Evolutionary conservation across 1,140 invertebrate genomes (phyloP).

Genomic region (Pseudomyrmex flavicornis): DNA sequence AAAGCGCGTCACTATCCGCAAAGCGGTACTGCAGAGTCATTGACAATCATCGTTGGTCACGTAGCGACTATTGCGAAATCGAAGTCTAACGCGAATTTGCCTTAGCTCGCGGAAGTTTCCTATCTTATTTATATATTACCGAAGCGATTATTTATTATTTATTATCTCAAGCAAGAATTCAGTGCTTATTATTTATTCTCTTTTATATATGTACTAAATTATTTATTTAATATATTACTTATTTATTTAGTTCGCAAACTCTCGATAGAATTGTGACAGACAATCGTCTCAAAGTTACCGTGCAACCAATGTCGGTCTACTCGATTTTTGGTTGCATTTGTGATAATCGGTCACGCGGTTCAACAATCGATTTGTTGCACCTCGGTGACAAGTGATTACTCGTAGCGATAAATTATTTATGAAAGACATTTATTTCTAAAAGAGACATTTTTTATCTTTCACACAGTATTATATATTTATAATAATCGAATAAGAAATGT

Average conservation of each 20-base stretch:
- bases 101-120: background rate
- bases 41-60: constrained; percentile 50
- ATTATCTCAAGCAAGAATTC: constrained; percentile 6
- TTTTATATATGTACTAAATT: constrained; percentile 5
- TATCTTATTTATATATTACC: constrained; percentile 63
- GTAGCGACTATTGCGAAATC: constrained; percentile 35
- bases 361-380: constrained; percentile 19
- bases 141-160: constrained; percentile 58
- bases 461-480: constrained; percentile 67
- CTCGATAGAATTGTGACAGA: constrained; percentile 35
- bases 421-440: constrained; percentile 64
- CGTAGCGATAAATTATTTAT: constrained; percentile 42
- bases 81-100: background rate
- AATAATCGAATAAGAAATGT: constrained; percentile 4
- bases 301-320: background rate
- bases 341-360: constrained; percentile 51
- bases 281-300: background rate
- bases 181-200: constrained; percentile 66
- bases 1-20: constrained; percentile 23
- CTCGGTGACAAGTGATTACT: constrained; percentile 44
- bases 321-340: constrained; percentile 36
- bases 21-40: constrained; percentile 17
- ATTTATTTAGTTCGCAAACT: constrained; percentile 63
- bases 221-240: constrained; percentile 61
- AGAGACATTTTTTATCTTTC: constrained; percentile 2